Conservation (phyloP, 92 coral and sea anemone species). For the Palythoa heliodiscus region DNA sequence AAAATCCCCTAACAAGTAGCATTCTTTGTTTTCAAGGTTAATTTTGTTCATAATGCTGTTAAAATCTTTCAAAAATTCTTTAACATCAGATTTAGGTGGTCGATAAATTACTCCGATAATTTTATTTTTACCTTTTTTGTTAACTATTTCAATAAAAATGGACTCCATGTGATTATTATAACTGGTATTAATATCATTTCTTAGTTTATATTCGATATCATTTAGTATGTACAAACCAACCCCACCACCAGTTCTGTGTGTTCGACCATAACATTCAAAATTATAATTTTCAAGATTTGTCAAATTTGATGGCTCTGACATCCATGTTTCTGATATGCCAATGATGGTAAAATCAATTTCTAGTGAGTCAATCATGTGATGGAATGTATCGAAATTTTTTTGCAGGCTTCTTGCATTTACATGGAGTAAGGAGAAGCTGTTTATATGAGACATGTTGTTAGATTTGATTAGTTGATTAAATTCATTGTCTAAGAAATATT, state of each 20-base stretch:
- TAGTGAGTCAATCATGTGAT: conserved; percentile 33
- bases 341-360: conserved; percentile 15
- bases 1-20: conserved; percentile 7
- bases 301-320: conserved; percentile 18
- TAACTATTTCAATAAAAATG: conserved; percentile 29
- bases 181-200: conserved; percentile 10
- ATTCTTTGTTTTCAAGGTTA: conserved; percentile 23
- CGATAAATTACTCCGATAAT: conserved; percentile 43
- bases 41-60: conserved; percentile 16
- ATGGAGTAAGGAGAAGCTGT: conserved; percentile 17
- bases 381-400: conserved; percentile 19
- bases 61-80: conserved; percentile 37
- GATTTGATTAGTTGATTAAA: too few species aligned
- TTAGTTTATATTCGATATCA: conserved; percentile 7
- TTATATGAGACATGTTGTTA: too few species aligned
- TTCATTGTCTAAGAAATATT: too few species aligned
- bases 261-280: conserved; percentile 16
- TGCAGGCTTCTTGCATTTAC: conserved; percentile 36
- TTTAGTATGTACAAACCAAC: conserved; percentile 21
- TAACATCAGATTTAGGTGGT: conserved; percentile 28
- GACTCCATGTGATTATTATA: conserved; percentile 28
- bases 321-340: conserved; percentile 8
- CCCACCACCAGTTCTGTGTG: conserved; percentile 11
- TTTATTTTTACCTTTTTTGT: conserved; percentile 28
- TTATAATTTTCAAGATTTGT: conserved; percentile 5